A percentile compares a stretch with the other conserved stretches of the same genome.
These are phyloP conservation scores for Emydoidea blandingii DNA, from an alignment of 2,797 vertebrate genomes.

Conservation along the genomic window DNA sequence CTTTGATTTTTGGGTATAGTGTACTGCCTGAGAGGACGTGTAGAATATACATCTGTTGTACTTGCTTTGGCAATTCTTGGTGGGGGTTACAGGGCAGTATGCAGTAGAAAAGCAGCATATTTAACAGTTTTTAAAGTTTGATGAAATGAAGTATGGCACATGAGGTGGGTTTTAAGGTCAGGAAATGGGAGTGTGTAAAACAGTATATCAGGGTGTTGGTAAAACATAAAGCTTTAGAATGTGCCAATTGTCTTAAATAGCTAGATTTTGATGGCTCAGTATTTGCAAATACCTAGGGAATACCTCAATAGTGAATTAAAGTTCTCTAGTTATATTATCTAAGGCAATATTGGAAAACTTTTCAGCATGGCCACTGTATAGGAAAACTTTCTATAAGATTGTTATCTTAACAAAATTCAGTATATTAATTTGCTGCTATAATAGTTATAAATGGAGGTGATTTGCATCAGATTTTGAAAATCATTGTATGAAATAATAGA, in stretches of 20 bases:
- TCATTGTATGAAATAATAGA: fast-evolving
- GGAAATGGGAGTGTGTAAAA: background rate
- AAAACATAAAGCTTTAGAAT: background rate
- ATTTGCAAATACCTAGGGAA: background rate
- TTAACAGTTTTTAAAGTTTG: background rate
- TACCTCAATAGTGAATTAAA: background rate
- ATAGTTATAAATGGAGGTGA: background rate
- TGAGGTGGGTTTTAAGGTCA: background rate
- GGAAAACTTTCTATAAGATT: background rate
- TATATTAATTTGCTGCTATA: background rate
- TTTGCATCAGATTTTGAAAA: background rate
- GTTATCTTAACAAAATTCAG: fast-evolving
- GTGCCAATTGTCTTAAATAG: background rate
- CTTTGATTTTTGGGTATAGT: background rate
- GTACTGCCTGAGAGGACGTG: background rate
- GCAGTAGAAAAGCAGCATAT: background rate
- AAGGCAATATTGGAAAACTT: background rate
- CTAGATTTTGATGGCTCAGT: background rate
- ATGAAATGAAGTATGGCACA: background rate
- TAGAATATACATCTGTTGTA: fast-evolving
- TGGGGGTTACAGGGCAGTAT: background rate
- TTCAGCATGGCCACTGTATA: background rate
- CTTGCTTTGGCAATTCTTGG: background rate
- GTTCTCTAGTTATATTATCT: background rate
- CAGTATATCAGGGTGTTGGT: background rate